phyloP scores from a whole-genome alignment of 2,888 invertebrate genomes.

The Fragum fragum region DNA sequence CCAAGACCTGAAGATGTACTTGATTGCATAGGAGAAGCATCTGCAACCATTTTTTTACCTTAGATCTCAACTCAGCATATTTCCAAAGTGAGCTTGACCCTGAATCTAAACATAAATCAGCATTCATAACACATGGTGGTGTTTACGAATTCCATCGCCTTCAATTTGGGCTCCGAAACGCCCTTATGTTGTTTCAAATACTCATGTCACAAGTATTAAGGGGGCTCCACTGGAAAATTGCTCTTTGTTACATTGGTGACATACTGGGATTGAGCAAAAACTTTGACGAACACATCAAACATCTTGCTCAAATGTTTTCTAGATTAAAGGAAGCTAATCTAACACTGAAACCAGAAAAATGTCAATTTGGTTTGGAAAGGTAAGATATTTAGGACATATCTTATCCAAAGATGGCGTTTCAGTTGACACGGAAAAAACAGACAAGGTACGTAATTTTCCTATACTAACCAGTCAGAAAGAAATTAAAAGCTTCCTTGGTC shows the following conservation, averaged over 20 bases:
- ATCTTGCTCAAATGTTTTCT: conserved; percentile 46
- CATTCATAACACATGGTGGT: too few species aligned
- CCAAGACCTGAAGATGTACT: too few species aligned
- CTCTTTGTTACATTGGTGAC: conserved; percentile 69
- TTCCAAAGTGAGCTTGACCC: conserved; percentile 53
- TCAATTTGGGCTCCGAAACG: conserved; percentile 63
- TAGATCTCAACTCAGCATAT: conserved; percentile 54
- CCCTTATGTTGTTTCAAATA: conserved; percentile 60
- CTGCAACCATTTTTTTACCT: conserved; percentile 48
- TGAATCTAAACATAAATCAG: conserved; percentile 59
- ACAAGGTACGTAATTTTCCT: conserved; percentile 55
- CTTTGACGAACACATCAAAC: too few species aligned
- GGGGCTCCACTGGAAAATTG: conserved; percentile 66
- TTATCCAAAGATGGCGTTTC: conserved; percentile 66
- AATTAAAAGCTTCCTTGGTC: conserved; percentile 55
- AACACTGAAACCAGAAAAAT: too few species aligned
- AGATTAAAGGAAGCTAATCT: conserved; percentile 50
- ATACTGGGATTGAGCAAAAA: conserved; percentile 62
- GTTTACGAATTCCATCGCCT: conserved; percentile 52
- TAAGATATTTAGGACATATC: conserved; percentile 48
- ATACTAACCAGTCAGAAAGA: conserved; percentile 55
- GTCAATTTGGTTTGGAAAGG: conserved; percentile 56
- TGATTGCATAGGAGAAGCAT: conserved; percentile 50
- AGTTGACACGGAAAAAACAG: too few species aligned
- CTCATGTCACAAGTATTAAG: conserved; percentile 61